Evolutionary conservation across 2,888 invertebrate genomes (phyloP).

Genomic region (Cephalotes varians): DNA sequence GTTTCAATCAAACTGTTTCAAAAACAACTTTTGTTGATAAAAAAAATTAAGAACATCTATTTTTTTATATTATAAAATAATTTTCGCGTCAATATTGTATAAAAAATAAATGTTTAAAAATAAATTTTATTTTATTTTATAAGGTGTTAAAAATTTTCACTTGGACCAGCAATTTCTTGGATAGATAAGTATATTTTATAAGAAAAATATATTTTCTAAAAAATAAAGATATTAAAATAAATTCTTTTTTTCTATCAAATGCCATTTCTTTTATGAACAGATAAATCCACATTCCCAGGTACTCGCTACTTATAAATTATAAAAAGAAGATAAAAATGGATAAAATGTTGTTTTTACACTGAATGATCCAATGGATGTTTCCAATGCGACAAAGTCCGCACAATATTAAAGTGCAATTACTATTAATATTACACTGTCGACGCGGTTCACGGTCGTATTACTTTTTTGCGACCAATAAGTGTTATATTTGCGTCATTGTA

Average conservation of each 20-base stretch:
- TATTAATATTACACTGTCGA: not conserved
- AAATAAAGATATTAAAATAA: not conserved
- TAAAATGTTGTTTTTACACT: not conserved
- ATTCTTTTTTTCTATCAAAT: not conserved
- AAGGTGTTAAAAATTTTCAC: not conserved
- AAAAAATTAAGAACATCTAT: not conserved
- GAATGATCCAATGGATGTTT: not conserved
- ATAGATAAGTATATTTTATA: too few relatives aligned
- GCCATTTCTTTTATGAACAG: not conserved
- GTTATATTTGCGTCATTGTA: not conserved
- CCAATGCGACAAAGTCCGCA: not conserved
- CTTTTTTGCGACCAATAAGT: conserved; percentile 2
- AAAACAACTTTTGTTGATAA: not conserved
- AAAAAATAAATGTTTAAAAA: not conserved
- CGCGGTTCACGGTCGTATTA: not conserved
- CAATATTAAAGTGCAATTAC: not conserved
- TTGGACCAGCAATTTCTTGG: not conserved
- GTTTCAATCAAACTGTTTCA: not conserved
- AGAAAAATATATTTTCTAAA: not conserved
- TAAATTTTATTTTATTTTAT: not conserved
- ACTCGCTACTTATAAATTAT: not conserved
- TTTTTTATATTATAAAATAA: not conserved
- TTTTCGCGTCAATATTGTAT: not conserved
- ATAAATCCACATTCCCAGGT: not conserved
- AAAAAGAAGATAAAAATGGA: not conserved